phyloP scores from a whole-genome alignment of 2,888 invertebrate genomes.

The Theretra japonica region DNA sequence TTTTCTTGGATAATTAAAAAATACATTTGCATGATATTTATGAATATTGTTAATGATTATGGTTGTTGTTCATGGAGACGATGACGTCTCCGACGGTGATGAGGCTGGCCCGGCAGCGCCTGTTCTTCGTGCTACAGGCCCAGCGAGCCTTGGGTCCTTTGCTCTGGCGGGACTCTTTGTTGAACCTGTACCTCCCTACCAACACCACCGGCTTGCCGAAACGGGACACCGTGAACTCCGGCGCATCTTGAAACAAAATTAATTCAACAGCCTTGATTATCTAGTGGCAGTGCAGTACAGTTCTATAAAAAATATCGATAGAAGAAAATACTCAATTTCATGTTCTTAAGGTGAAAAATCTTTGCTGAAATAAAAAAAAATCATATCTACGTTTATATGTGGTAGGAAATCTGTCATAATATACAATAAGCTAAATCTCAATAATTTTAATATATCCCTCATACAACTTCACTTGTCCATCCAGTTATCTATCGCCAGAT shows the following conservation, averaged over 20 bases:
- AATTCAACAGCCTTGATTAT: no score
- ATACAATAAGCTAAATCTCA: no score
- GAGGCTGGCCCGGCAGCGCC: conserved; percentile 50
- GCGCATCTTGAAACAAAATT: conserved; percentile 29
- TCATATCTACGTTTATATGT: no score
- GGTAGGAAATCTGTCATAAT: no score
- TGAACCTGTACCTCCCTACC: conserved; percentile 45
- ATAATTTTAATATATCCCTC: no score
- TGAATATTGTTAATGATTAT: background rate
- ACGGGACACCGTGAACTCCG: conserved; percentile 39
- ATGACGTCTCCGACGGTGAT: conserved; percentile 49
- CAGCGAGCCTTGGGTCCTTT: conserved; percentile 46
- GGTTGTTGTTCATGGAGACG: conserved; percentile 38
- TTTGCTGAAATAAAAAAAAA: no score
- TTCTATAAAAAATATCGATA: no score
- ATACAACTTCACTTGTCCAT: background rate
- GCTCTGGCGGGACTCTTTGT: conserved; percentile 39
- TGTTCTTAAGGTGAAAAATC: no score
- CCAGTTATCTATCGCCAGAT: no score
- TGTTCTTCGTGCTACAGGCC: conserved; percentile 42
- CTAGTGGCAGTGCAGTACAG: background rate
- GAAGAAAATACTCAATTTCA: no score
- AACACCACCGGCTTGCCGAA: conserved; percentile 48
- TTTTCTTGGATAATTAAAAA: no score
- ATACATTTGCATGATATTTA: no score